These are phyloP conservation scores for Heliconius hewitsoni DNA, from an alignment of 1,140 invertebrate species.

Conservation along the genomic window DNA sequence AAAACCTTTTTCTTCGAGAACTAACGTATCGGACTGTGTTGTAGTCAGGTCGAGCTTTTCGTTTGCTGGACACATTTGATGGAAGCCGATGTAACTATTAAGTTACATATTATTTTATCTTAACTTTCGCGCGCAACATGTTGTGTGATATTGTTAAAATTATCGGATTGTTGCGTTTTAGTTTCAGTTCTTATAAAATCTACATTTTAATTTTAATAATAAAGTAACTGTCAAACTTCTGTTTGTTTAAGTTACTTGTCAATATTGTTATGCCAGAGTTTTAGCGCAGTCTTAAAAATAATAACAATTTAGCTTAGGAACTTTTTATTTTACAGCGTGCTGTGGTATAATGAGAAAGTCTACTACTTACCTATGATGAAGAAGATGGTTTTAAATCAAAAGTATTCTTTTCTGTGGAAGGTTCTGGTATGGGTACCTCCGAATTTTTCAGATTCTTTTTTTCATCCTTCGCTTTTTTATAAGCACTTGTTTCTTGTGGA, in stretches of 20 bases:
- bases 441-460: conserved; percentile 27
- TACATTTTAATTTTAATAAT: conserved; percentile 20
- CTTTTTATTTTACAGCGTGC: not conserved
- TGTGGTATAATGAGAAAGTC: conserved; percentile 50
- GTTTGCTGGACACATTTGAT: conserved; percentile 57
- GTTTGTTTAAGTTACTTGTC: not conserved
- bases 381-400: conserved; percentile 50
- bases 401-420: conserved; percentile 49
- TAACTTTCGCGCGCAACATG: conserved; percentile 65
- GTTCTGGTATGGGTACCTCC: conserved; percentile 46
- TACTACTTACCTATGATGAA: conserved; percentile 52
- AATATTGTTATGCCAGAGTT: conserved; percentile 1
- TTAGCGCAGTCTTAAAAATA: not conserved
- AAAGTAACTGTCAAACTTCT: not conserved
- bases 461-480: conserved; percentile 69
- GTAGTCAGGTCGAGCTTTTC: conserved; percentile 63
- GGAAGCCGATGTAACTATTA: conserved; percentile 26
- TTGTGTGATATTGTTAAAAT: conserved; percentile 33
- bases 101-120: conserved; percentile 58
- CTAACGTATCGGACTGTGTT: conserved; percentile 63
- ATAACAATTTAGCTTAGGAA: not conserved
- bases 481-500: conserved; percentile 62
- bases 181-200: not conserved
- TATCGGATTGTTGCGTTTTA: not conserved
- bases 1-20: conserved; percentile 71